Evolutionary conservation across 2,797 vertebrate genomes (phyloP).

Genomic region (Acrossocheilus wenchowensis): DNA sequence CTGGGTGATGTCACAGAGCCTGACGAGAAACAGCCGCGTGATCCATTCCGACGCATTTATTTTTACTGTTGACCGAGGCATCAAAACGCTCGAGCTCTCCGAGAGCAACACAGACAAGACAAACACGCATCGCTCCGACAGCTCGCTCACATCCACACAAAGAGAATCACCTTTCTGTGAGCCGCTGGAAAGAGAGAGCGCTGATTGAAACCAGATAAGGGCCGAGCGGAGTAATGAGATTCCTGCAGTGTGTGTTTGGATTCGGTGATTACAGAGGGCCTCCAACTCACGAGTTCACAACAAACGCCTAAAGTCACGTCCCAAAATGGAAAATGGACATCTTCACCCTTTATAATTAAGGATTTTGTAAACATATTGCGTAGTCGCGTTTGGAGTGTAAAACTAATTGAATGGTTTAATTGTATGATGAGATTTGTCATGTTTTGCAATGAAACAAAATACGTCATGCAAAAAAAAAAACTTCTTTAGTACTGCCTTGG

Average conservation of each 20-base stretch:
- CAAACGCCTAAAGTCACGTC: no score
- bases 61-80: slow-evolving; percentile 64
- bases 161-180: slow-evolving; percentile 76
- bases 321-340: background rate
- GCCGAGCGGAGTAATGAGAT: slow-evolving; percentile 81
- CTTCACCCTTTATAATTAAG: background rate
- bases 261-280: slow-evolving; percentile 81
- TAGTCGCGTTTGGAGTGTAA: background rate
- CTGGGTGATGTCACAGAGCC: slow-evolving; percentile 73
- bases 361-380: background rate
- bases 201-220: slow-evolving; percentile 85
- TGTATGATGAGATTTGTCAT: background rate
- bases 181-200: slow-evolving; percentile 69
- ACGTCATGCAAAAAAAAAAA: background rate
- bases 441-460: background rate
- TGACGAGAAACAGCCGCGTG: slow-evolving; percentile 68
- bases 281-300: background rate
- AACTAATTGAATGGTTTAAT: background rate
- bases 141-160: slow-evolving; percentile 70
- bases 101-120: slow-evolving; percentile 73
- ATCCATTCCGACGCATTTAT: slow-evolving; percentile 55
- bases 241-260: slow-evolving; percentile 82
- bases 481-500: background rate
- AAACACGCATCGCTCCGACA: slow-evolving; percentile 73
- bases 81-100: slow-evolving; percentile 63